Conservation (phyloP, 2,888 invertebrate species). For the Lycophotia porphyrea region DNA sequence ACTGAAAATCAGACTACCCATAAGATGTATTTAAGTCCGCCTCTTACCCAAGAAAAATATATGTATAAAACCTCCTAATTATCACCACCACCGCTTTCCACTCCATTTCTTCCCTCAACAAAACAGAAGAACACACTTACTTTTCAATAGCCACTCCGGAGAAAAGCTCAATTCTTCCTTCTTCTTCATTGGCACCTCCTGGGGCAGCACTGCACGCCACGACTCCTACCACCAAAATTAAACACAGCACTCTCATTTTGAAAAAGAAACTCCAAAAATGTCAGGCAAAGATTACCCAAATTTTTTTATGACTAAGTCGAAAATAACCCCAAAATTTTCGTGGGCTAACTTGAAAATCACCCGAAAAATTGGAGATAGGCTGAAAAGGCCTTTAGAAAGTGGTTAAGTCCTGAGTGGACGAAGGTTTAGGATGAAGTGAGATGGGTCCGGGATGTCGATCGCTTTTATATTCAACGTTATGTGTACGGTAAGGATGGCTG, state of each 20-base stretch:
- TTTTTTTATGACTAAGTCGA: neutral
- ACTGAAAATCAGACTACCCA: neutral
- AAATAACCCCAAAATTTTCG: neutral
- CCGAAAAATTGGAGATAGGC: neutral
- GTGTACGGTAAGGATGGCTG: constrained; percentile 58
- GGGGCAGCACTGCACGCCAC: constrained; percentile 83
- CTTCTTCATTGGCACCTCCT: constrained; percentile 75
- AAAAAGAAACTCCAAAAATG: neutral
- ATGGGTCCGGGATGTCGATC: constrained; percentile 71
- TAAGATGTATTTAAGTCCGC: neutral
- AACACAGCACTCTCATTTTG: constrained; percentile 80
- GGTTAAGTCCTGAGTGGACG: constrained; percentile 70
- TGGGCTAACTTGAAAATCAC: neutral
- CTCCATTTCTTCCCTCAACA: rapidly evolving
- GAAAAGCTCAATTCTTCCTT: constrained; percentile 82
- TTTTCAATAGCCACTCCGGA: constrained; percentile 86
- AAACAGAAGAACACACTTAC: constrained; percentile 73
- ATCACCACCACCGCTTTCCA: neutral
- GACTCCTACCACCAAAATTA: constrained; percentile 76
- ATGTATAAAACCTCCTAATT: neutral
- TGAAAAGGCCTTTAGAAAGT: neutral
- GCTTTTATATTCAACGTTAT: constrained; percentile 77
- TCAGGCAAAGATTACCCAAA: neutral
- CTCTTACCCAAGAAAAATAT: neutral
- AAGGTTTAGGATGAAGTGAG: constrained; percentile 82